Evolutionary conservation across 2,888 invertebrate genomes (phyloP).

Genomic region (Eupithecia vulgata): DNA sequence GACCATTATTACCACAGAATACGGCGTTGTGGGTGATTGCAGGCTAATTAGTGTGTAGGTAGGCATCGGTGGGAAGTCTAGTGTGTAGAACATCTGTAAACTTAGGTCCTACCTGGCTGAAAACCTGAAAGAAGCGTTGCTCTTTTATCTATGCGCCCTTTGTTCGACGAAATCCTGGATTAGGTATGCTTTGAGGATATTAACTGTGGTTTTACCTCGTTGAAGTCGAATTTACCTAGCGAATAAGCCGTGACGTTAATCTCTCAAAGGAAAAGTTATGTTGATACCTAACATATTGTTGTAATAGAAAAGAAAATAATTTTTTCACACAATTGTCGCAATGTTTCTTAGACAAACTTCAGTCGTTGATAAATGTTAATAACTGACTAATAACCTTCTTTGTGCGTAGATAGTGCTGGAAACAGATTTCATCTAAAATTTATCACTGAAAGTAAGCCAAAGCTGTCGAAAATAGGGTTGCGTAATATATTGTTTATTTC

Average conservation of each 20-base stretch:
- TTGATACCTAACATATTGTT: background rate
- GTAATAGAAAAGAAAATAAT: background rate
- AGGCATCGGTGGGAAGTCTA: background rate
- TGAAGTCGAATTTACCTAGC: background rate
- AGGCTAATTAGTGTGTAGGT: constrained; percentile 27
- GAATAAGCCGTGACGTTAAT: background rate
- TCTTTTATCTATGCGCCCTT: constrained; percentile 8
- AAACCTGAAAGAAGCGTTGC: constrained; percentile 9
- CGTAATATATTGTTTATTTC: constrained; percentile 5
- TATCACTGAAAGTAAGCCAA: background rate
- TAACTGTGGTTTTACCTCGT: background rate
- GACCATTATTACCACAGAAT: constrained; percentile 19
- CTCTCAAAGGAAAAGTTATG: background rate
- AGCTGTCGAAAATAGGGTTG: background rate
- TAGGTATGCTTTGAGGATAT: background rate
- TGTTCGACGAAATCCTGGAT: constrained; percentile 18
- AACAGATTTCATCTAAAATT: background rate
- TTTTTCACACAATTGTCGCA: background rate
- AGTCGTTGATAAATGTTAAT: background rate
- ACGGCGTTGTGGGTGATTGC: background rate
- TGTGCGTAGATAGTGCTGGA: background rate
- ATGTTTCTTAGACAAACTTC: background rate
- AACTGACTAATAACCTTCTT: too few species aligned
- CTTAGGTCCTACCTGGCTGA: constrained; percentile 12
- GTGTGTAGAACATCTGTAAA: constrained; percentile 14